Conservation (phyloP, 2,797 vertebrate genomes). For the Sparus aurata region DNA sequence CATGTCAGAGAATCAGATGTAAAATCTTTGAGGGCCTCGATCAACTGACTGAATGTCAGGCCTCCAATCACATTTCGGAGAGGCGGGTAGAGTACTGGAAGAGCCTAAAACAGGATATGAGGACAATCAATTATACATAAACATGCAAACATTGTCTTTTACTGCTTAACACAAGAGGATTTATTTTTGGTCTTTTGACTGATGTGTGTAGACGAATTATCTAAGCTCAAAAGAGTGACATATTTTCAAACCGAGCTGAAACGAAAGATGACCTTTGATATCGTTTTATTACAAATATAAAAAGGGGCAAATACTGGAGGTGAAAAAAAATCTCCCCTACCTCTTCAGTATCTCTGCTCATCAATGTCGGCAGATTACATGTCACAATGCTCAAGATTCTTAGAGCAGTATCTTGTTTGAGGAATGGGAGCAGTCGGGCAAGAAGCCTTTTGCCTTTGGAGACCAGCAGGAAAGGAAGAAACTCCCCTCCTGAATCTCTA, state of each 20-base stretch:
- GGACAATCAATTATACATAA: background rate
- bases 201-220: too few species aligned
- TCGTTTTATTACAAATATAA: background rate
- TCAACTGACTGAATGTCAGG: slow-evolving; percentile 91
- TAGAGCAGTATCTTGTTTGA: slow-evolving; percentile 82
- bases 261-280: too few species aligned
- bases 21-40: slow-evolving; percentile 88
- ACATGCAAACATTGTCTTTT: background rate
- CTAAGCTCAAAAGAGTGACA: too few species aligned
- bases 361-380: slow-evolving; percentile 88
- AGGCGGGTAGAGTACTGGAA: slow-evolving; percentile 90
- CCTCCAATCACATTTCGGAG: slow-evolving; percentile 86
- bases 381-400: slow-evolving; percentile 86
- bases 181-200: too few species aligned
- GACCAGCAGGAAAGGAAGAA: slow-evolving; percentile 91
- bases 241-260: too few species aligned
- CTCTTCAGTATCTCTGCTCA: slow-evolving; percentile 89
- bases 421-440: slow-evolving; percentile 89
- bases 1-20: slow-evolving; percentile 77
- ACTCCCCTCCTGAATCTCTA: slow-evolving; percentile 90
- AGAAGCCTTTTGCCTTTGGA: slow-evolving; percentile 92
- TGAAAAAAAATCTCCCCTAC: slow-evolving; percentile 71
- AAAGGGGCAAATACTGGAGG: background rate
- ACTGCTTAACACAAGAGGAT: background rate
- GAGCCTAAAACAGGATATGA: slow-evolving; percentile 80